A percentile compares a stretch with the other conserved stretches of the same genome.
These are phyloP conservation scores for Dendronephthya gigantea DNA, from an alignment of 64 coral and sea anemone species.

Conservation along the genomic window DNA sequence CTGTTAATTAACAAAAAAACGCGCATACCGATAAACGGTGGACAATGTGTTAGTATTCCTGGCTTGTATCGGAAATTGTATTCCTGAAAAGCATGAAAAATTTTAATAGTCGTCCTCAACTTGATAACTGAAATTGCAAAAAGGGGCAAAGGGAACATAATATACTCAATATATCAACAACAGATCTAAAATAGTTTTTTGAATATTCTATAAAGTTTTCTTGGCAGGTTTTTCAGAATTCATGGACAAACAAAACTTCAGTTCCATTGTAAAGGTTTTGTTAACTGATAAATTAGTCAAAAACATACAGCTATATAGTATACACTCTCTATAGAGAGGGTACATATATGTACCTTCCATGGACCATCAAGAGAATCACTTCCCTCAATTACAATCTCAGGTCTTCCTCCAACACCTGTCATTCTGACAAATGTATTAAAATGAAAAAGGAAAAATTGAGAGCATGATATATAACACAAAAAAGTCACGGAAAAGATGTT, in stretches of 20 bases:
- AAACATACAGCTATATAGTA: too few relatives aligned
- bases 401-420: slow-evolving; percentile 95
- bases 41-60: slow-evolving; percentile 36
- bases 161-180: not conserved
- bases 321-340: not conserved
- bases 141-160: not conserved
- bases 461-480: too few relatives aligned
- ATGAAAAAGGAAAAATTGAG: not conserved
- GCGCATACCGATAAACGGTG: slow-evolving; percentile 63
- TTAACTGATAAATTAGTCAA: too few relatives aligned
- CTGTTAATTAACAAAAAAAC: not conserved
- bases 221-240: too few relatives aligned
- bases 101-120: too few relatives aligned
- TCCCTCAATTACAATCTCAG: slow-evolving; percentile 80
- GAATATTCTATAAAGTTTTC: too few relatives aligned
- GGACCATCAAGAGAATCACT: slow-evolving; percentile 65
- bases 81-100: slow-evolving; percentile 39
- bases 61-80: slow-evolving; percentile 90
- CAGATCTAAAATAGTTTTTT: too few relatives aligned
- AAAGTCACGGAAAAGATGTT: too few relatives aligned
- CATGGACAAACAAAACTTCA: too few relatives aligned
- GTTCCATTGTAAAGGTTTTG: too few relatives aligned
- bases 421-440: slow-evolving; percentile 37
- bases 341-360: slow-evolving; percentile 54
- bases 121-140: too few relatives aligned